These are phyloP conservation scores for Mandrillus leucophaeus DNA, from an alignment of 2,113 vertebrate species.

Conservation along the genomic window DNA sequence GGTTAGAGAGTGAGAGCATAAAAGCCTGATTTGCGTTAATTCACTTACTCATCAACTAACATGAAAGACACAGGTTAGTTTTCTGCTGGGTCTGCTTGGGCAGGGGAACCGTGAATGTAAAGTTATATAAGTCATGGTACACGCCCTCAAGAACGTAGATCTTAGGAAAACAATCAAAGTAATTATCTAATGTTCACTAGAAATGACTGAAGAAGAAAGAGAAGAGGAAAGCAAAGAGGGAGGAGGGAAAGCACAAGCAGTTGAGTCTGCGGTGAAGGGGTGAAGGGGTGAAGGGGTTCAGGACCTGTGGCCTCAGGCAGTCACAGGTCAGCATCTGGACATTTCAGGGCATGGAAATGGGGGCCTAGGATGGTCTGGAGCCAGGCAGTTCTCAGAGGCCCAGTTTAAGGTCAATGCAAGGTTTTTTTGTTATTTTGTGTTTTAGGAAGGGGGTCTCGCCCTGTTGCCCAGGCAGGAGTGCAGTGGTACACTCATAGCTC, in stretches of 20 bases:
- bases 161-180: not conserved
- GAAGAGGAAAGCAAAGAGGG: not conserved
- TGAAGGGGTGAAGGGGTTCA: no score
- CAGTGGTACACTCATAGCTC: no score
- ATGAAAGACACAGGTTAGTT: not conserved
- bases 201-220: not conserved
- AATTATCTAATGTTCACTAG: not conserved
- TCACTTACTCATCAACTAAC: not conserved
- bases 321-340: not conserved
- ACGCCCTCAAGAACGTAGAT: not conserved
- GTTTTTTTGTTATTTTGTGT: no score
- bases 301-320: rapidly evolving
- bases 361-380: not conserved
- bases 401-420: not conserved
- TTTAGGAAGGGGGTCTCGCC: no score
- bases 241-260: rapidly evolving
- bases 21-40: not conserved
- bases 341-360: rapidly evolving
- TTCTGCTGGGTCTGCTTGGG: not conserved
- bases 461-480: no score
- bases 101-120: not conserved
- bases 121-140: not conserved
- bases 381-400: not conserved
- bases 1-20: not conserved
- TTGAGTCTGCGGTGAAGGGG: rapidly evolving